These are phyloP conservation scores for Cheilosia urbana DNA, from an alignment of 2,888 invertebrate genomes.

Conservation along the genomic window DNA sequence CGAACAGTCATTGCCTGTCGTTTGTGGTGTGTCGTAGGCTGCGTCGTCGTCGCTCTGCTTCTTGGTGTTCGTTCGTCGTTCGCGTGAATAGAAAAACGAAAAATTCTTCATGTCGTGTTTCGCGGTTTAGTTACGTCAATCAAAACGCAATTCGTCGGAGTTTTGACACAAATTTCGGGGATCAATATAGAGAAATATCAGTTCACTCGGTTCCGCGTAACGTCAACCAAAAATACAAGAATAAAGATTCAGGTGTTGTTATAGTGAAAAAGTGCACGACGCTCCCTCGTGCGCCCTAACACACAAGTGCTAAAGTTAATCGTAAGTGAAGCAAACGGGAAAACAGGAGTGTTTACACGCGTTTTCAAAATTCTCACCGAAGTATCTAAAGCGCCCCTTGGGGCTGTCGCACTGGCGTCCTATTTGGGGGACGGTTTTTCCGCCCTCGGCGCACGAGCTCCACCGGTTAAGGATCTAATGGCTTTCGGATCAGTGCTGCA, in stretches of 20 bases:
- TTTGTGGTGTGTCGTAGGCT: conserved; percentile 73
- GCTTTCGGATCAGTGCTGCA: conserved; percentile 84
- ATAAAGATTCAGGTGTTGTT: conserved; percentile 15
- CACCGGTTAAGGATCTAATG: conserved; percentile 84
- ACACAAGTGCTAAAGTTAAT: conserved; percentile 22
- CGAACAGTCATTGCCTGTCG: conserved; percentile 74
- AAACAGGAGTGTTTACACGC: conserved; percentile 70
- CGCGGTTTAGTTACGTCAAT: conserved; percentile 36
- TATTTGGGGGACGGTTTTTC: conserved; percentile 84
- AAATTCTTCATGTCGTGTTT: conserved; percentile 30
- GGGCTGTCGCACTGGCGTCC: conserved; percentile 85
- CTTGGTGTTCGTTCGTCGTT: conserved; percentile 34
- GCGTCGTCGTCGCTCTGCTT: conserved; percentile 63
- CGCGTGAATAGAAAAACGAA: conserved; percentile 34
- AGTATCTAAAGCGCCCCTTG: conserved; percentile 84
- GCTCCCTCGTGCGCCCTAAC: conserved; percentile 23
- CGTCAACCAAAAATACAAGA: background rate
- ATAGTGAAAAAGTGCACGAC: conserved; percentile 8
- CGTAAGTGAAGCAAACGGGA: conserved; percentile 42
- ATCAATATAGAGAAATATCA: conserved; percentile 4
- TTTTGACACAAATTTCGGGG: conserved; percentile 22
- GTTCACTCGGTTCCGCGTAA: background rate
- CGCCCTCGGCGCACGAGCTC: conserved; percentile 84
- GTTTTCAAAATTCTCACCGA: conserved; percentile 84
- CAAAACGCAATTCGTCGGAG: conserved; percentile 34